These are phyloP conservation scores for Selene dorsalis DNA, from an alignment of 2,797 vertebrate genomes.

Conservation along the genomic window DNA sequence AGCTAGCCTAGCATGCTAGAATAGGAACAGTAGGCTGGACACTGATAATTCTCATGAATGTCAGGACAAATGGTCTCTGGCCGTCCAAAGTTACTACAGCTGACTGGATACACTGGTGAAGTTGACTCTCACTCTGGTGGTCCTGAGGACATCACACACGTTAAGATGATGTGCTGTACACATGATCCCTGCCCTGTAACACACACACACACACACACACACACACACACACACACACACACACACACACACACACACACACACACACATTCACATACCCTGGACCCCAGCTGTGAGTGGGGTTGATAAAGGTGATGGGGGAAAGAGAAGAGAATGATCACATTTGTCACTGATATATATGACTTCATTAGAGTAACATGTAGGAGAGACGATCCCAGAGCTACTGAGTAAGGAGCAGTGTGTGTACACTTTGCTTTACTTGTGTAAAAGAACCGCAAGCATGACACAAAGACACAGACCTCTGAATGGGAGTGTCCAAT, in stretches of 20 bases:
- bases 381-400: constrained; percentile 35
- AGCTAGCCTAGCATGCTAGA: too few species aligned
- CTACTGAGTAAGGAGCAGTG: constrained; percentile 16
- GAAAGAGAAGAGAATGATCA: constrained; percentile 41
- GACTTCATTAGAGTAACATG: constrained; percentile 52
- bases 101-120: too few species aligned
- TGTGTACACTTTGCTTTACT: constrained; percentile 13
- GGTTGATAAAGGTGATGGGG: constrained; percentile 57
- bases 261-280: constrained; percentile 32
- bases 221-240: constrained; percentile 33
- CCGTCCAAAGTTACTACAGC: too few species aligned
- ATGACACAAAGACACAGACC: not conserved
- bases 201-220: too few species aligned
- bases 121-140: too few species aligned
- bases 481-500: not conserved
- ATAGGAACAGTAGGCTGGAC: too few species aligned
- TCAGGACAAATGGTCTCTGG: too few species aligned
- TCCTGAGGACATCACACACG: too few species aligned
- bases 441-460: constrained; percentile 26
- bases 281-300: constrained; percentile 54
- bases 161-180: too few species aligned
- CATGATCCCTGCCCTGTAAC: too few species aligned
- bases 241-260: constrained; percentile 32
- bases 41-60: too few species aligned
- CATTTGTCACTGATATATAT: constrained; percentile 63